These are phyloP conservation scores for Archaeoteleia sp. DNA, from an alignment of 2,888 invertebrate species.

Conservation along the genomic window DNA sequence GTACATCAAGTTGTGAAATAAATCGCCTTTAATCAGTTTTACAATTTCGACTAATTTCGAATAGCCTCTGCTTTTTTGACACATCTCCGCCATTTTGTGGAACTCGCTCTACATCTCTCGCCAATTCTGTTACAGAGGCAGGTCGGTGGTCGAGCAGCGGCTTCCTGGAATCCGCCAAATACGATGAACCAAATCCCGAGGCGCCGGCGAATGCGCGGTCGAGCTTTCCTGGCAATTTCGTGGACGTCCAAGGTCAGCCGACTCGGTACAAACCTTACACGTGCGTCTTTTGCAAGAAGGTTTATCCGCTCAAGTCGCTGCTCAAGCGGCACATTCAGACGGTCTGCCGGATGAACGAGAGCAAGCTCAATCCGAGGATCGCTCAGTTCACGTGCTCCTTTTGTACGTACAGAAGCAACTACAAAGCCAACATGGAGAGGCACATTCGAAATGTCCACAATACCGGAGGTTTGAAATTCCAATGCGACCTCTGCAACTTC, in stretches of 20 bases:
- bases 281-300: slow-evolving; percentile 63
- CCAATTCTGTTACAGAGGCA: slow-evolving; percentile 6
- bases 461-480: slow-evolving; percentile 59
- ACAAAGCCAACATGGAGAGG: slow-evolving; percentile 72
- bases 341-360: slow-evolving; percentile 57
- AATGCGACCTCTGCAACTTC: slow-evolving; percentile 66
- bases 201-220: slow-evolving; percentile 6
- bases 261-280: slow-evolving; percentile 57
- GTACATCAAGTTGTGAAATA: no score
- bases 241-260: slow-evolving; percentile 7
- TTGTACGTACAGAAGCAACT: slow-evolving; percentile 71
- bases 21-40: no score
- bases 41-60: no score
- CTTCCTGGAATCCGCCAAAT: neutral
- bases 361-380: slow-evolving; percentile 54
- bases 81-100: no score
- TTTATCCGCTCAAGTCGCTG: slow-evolving; percentile 58
- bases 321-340: slow-evolving; percentile 63
- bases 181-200: no score
- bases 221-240: slow-evolving; percentile 14
- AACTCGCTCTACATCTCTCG: neutral
- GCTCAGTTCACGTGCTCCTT: slow-evolving; percentile 73
- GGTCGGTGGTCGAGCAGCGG: neutral
- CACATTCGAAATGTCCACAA: slow-evolving; percentile 70
- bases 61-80: no score